Evolutionary conservation across 2,888 invertebrate species (phyloP).

Genomic region (Eledona agricola): DNA sequence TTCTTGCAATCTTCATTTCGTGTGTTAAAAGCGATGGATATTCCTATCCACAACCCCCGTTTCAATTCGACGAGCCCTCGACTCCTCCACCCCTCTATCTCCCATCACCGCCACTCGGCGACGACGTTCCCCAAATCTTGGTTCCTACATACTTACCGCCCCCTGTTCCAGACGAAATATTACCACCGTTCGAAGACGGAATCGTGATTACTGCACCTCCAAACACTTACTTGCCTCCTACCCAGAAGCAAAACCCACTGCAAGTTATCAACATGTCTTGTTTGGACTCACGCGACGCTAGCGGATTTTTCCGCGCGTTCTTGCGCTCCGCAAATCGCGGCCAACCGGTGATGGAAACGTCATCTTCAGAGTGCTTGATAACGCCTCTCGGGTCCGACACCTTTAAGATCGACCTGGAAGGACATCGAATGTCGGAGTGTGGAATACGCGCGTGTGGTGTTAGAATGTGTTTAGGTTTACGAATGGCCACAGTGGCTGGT

Average conservation of each 20-base stretch:
- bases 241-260: conserved; percentile 37
- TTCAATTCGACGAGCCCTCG: conserved; percentile 49
- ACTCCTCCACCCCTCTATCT: conserved; percentile 44
- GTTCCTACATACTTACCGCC: conserved; percentile 47
- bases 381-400: conserved; percentile 46
- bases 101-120: conserved; percentile 46
- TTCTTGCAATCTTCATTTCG: background rate
- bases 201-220: conserved; percentile 45
- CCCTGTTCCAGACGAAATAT: conserved; percentile 13
- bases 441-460: conserved; percentile 59
- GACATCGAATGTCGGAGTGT: conserved; percentile 64
- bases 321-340: conserved; percentile 47
- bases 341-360: conserved; percentile 49
- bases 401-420: conserved; percentile 62
- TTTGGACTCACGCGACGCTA: conserved; percentile 46
- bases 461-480: conserved; percentile 66
- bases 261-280: conserved; percentile 59
- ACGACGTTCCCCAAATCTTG: conserved; percentile 41
- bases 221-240: conserved; percentile 41
- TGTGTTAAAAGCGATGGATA: conserved; percentile 39
- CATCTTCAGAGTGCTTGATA: conserved; percentile 57
- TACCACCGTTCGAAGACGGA: conserved; percentile 45
- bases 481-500: conserved; percentile 67
- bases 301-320: conserved; percentile 57
- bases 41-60: conserved; percentile 50